These are phyloP conservation scores for Ophiodon elongatus DNA, from an alignment of 2,113 vertebrate species.

Conservation along the genomic window DNA sequence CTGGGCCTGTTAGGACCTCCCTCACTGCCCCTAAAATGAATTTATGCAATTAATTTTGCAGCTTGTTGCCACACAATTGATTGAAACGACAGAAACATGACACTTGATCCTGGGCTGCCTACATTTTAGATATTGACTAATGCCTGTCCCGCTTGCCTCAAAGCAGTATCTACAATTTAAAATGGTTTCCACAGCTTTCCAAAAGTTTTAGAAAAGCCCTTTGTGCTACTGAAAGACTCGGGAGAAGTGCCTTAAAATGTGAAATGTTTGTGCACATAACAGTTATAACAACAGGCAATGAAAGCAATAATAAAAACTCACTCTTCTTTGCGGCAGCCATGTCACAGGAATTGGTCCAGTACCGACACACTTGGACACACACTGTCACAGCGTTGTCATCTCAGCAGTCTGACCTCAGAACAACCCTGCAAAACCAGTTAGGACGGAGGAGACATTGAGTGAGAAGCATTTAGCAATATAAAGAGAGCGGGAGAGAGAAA, in stretches of 20 bases:
- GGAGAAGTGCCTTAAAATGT: background rate
- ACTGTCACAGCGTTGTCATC: conserved; percentile 76
- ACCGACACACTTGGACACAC: conserved; percentile 43
- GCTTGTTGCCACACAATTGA: background rate
- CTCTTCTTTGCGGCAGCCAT: conserved; percentile 85
- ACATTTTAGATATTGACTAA: background rate
- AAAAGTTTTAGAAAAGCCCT: background rate
- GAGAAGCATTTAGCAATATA: conserved; percentile 6
- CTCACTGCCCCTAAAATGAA: background rate
- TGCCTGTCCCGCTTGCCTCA: background rate
- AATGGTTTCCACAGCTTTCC: background rate
- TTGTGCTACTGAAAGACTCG: background rate
- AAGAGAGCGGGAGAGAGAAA: background rate
- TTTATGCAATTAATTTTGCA: background rate
- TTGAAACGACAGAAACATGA: background rate
- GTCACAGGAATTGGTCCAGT: conserved; percentile 46
- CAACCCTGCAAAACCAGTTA: conserved; percentile 61
- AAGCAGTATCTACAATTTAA: background rate
- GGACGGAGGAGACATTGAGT: conserved; percentile 7
- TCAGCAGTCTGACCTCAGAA: conserved; percentile 57
- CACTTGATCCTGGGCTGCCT: background rate
- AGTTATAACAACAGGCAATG: background rate
- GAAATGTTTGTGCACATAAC: background rate
- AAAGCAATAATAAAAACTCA: conserved; percentile 58
- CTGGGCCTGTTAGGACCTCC: background rate